These are phyloP conservation scores for Lutraria rhynchaena DNA, from an alignment of 1,140 invertebrate species.

Conservation along the genomic window DNA sequence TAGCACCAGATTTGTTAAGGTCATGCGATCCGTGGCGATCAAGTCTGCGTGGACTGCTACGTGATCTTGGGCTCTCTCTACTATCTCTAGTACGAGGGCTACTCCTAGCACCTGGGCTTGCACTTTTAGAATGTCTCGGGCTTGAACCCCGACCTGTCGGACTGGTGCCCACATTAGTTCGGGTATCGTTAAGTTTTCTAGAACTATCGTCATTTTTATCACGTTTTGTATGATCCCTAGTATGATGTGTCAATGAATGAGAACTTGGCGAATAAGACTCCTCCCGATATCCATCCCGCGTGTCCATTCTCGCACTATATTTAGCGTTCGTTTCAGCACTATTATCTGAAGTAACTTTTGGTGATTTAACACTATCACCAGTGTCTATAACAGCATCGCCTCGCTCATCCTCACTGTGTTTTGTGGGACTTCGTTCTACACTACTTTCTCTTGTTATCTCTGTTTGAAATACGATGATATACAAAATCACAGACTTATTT, in stretches of 20 bases:
- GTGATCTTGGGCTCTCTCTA: conserved; percentile 34
- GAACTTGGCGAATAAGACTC: background rate
- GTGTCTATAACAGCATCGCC: conserved; percentile 11
- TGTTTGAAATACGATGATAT: no score
- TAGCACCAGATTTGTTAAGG: conserved; percentile 14
- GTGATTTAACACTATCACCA: conserved; percentile 28
- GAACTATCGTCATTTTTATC: conserved; percentile 32
- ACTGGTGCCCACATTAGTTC: conserved; percentile 23
- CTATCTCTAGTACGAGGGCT: conserved; percentile 6
- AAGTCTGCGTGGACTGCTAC: conserved; percentile 24
- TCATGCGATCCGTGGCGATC: conserved; percentile 10
- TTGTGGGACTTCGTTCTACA: conserved; percentile 6
- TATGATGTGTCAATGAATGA: conserved; percentile 10
- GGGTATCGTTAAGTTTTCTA: conserved; percentile 12
- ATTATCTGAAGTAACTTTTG: conserved; percentile 37
- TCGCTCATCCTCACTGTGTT: background rate
- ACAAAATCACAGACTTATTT: no score
- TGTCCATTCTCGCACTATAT: conserved; percentile 54
- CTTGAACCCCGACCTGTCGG: background rate
- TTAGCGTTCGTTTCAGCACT: conserved; percentile 46
- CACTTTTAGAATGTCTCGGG: conserved; percentile 52
- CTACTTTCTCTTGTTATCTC: conserved; percentile 90
- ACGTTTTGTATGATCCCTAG: conserved; percentile 15
- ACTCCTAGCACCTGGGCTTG: conserved; percentile 24
- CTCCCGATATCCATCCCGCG: conserved; percentile 57